A percentile compares a stretch with the other conserved stretches of the same genome.
These are phyloP conservation scores for Perithous albicinctus DNA, from an alignment of 2,888 invertebrate species.

Conservation along the genomic window DNA sequence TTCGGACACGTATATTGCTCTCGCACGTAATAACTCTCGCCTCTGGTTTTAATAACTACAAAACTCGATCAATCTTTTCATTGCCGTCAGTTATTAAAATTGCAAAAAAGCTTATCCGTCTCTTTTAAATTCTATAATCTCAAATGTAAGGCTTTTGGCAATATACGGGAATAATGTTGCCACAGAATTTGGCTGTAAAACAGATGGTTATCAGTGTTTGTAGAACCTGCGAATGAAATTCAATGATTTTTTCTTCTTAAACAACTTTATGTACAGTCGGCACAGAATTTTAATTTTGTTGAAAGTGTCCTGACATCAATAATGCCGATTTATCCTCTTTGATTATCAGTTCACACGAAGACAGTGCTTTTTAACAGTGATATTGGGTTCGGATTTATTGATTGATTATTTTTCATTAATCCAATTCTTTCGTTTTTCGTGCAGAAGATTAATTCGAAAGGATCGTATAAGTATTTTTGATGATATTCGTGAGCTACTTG, in stretches of 20 bases:
- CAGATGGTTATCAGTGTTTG: too few relatives aligned
- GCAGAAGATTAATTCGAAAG: background rate
- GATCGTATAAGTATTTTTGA: background rate
- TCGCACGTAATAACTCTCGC: slow-evolving; percentile 14
- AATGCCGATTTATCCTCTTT: background rate
- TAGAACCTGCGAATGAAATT: too few relatives aligned
- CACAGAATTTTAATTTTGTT: too few relatives aligned
- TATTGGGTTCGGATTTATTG: background rate
- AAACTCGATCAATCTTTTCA: background rate
- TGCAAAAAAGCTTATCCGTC: background rate
- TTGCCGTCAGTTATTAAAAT: background rate
- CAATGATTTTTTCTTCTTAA: too few relatives aligned
- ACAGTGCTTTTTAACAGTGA: background rate
- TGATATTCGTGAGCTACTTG: slow-evolving; percentile 47
- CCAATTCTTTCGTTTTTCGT: background rate
- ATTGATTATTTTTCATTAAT: background rate
- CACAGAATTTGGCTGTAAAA: background rate
- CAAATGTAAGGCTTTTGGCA: background rate
- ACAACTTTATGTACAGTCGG: too few relatives aligned
- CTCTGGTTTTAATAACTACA: slow-evolving; percentile 8
- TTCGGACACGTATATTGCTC: background rate
- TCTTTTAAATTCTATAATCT: background rate
- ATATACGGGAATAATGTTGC: background rate
- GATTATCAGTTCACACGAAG: background rate
- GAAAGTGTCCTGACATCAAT: background rate